Percentiles rank a stretch among this genome's conserved stretches.
phyloP scores from a whole-genome alignment of 1,140 invertebrate genomes.

The Cecropterus lyciades region DNA sequence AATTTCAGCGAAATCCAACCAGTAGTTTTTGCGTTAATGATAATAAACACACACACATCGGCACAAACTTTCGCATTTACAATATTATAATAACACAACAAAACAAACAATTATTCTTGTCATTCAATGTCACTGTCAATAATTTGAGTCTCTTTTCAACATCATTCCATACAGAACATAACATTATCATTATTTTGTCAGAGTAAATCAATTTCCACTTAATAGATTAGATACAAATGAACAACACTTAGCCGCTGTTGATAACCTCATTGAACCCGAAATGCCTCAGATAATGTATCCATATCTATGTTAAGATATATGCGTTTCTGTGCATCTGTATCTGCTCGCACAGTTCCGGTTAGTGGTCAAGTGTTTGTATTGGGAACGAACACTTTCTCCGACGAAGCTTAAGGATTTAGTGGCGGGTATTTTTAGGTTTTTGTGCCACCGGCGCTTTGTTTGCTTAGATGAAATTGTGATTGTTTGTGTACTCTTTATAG shows the following conservation, averaged over 20 bases:
- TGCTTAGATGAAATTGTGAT: conserved; percentile 13
- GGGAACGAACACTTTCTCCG: conserved; percentile 28
- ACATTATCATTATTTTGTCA: not conserved
- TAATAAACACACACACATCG: no score
- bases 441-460: conserved; percentile 21
- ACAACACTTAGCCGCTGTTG: not conserved
- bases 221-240: not conserved
- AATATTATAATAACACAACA: no score
- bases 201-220: not conserved
- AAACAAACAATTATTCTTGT: no score
- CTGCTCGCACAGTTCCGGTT: conserved; percentile 21
- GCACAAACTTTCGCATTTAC: no score
- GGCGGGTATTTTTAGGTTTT: conserved; percentile 30
- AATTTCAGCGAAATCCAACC: no score
- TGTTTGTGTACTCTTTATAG: not conserved
- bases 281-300: not conserved
- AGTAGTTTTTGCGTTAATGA: no score
- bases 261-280: conserved; percentile 8
- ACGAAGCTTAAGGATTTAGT: conserved; percentile 26
- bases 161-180: not conserved
- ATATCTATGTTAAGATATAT: conserved; percentile 14
- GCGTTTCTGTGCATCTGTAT: conserved; percentile 25
- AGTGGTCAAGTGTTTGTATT: conserved; percentile 31
- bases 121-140: no score
- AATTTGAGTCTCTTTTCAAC: no score